Conservation (phyloP, 2,888 invertebrate species). For the Drosophila anomelani region DNA sequence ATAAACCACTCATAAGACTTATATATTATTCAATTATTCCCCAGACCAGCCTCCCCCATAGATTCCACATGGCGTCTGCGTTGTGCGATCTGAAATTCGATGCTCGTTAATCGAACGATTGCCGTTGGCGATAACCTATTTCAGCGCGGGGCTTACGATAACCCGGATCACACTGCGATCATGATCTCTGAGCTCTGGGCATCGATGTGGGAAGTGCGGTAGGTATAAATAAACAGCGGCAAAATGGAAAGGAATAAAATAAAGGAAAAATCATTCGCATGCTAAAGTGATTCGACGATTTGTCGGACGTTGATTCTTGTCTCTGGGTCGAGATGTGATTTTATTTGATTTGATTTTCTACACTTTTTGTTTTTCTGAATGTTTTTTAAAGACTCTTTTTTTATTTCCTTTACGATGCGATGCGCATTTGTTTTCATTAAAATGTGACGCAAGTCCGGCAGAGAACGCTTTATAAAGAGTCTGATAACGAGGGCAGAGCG, state of each 20-base stretch:
- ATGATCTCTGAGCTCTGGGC: conserved; percentile 64
- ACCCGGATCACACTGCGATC: conserved; percentile 55
- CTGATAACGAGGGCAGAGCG: conserved; percentile 26
- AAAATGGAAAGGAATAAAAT: not conserved
- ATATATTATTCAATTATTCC: not conserved
- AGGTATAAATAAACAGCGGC: conserved; percentile 26
- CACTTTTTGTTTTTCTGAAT: not conserved
- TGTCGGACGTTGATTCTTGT: conserved; percentile 63
- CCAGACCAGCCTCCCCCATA: conserved; percentile 3
- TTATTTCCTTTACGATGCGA: conserved; percentile 22
- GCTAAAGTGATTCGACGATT: conserved; percentile 53
- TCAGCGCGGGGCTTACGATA: conserved; percentile 57
- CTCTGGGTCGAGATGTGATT: conserved; percentile 29
- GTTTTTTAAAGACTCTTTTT: conserved; percentile 6
- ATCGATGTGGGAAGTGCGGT: conserved; percentile 38
- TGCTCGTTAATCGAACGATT: conserved; percentile 68
- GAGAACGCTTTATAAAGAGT: not conserved
- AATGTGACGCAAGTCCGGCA: conserved; percentile 43
- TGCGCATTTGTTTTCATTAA: conserved; percentile 58
- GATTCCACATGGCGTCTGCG: not conserved
- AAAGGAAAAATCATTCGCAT: conserved; percentile 38
- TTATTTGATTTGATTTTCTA: conserved; percentile 31
- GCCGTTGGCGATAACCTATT: conserved; percentile 70
- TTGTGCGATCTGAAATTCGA: conserved; percentile 49
- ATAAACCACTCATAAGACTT: not conserved